Percentiles rank a stretch among this genome's conserved stretches.
Conservation (phyloP, 1,140 invertebrate species). For the Apis cerana region DNA sequence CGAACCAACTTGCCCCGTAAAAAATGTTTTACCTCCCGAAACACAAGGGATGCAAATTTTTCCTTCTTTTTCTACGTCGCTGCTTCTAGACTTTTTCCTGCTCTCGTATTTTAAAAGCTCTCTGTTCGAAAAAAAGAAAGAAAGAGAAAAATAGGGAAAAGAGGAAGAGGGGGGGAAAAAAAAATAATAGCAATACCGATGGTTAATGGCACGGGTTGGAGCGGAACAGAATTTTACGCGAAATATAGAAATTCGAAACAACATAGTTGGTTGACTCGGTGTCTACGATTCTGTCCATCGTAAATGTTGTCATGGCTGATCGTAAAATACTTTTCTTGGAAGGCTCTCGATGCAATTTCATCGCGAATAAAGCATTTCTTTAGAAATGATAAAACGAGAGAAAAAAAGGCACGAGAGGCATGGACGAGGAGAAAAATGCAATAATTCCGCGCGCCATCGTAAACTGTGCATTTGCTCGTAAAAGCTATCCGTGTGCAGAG, state of each 20-base stretch:
- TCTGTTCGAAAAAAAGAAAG: neutral
- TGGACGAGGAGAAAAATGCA: neutral
- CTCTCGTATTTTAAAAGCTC: conserved; percentile 3
- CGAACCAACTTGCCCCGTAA: conserved; percentile 7
- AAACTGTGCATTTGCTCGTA: conserved; percentile 7
- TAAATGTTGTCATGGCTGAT: neutral
- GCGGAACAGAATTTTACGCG: too few species aligned
- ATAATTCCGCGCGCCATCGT: conserved; percentile 3
- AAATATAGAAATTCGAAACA: neutral
- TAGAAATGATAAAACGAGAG: neutral
- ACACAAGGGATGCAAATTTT: neutral
- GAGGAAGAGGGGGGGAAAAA: neutral
- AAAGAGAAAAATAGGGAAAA: too few species aligned
- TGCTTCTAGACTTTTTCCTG: neutral
- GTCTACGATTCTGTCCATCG: neutral
- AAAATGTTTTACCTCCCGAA: conserved; percentile 21
- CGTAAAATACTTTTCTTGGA: neutral
- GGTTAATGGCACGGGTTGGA: neutral
- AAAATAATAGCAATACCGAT: neutral
- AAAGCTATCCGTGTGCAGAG: neutral
- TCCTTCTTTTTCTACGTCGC: neutral
- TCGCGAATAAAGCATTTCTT: conserved; percentile 13
- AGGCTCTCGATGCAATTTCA: conserved; percentile 4
- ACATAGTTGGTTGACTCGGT: neutral
- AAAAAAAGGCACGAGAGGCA: too few species aligned